These are phyloP conservation scores for Myotis vivesi DNA, from an alignment of 2,797 vertebrate genomes.

Conservation along the genomic window DNA sequence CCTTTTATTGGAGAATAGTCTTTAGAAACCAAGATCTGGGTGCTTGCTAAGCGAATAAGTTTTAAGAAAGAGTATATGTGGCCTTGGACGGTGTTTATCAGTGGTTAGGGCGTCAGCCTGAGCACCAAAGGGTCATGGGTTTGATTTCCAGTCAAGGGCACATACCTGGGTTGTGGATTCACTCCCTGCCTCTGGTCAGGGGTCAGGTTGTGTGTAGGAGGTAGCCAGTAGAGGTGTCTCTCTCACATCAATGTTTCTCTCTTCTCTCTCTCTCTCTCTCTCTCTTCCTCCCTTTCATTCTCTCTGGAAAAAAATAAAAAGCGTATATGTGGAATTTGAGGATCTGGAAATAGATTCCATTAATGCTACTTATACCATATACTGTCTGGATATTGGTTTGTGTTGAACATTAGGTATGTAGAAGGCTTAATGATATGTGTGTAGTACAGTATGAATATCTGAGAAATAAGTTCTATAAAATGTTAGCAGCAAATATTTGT, in stretches of 20 bases:
- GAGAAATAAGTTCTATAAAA: constrained; percentile 27
- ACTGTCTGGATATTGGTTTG: neutral
- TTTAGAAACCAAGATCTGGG: constrained; percentile 33
- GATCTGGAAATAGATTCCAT: neutral
- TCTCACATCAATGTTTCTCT: too few species aligned
- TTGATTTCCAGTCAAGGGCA: too few species aligned
- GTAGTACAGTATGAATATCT: neutral
- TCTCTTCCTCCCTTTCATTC: too few species aligned
- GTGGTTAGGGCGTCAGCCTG: too few species aligned
- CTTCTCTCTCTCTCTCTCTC: too few species aligned
- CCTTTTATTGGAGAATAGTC: neutral
- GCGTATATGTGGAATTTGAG: neutral
- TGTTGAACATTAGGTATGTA: neutral
- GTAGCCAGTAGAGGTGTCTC: too few species aligned
- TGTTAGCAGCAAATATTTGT: neutral
- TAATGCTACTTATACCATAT: neutral
- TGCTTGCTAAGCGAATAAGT: neutral
- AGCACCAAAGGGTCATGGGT: too few species aligned
- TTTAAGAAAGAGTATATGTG: constrained; percentile 6
- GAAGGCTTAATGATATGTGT: neutral
- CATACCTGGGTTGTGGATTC: too few species aligned
- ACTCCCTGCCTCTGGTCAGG: too few species aligned
- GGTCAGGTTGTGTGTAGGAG: too few species aligned
- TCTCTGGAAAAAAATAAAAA: neutral
- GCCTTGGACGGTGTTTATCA: too few species aligned